Conservation (phyloP, 1,140 invertebrate species). For the Pygmarrhopalites habei region DNA sequence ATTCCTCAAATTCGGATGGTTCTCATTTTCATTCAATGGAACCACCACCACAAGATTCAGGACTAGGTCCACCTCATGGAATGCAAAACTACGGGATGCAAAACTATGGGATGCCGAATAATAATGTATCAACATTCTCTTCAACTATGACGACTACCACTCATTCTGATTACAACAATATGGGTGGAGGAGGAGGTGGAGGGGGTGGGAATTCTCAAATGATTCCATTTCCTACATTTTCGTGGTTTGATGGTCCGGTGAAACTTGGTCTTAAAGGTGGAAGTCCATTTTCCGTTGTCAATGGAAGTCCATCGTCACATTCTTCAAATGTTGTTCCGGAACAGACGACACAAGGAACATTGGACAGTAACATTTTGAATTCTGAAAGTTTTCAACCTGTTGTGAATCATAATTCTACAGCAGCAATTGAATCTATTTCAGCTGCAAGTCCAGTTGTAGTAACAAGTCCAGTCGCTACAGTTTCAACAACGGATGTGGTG, state of each 20-base stretch:
- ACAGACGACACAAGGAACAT: not conserved
- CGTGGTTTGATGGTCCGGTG: constrained; percentile 51
- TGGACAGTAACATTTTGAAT: not conserved
- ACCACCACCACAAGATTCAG: not conserved
- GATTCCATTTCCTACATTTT: constrained; percentile 46
- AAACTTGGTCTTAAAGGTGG: constrained; percentile 62
- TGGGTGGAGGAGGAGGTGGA: constrained; percentile 46
- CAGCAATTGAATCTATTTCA: no score
- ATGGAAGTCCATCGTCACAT: constrained; percentile 18
- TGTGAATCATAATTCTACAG: no score
- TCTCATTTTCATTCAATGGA: constrained; percentile 10
- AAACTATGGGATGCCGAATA: no score
- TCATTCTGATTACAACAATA: constrained; percentile 42
- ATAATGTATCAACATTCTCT: constrained; percentile 4
- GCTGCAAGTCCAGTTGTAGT: no score
- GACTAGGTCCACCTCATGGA: constrained; percentile 3
- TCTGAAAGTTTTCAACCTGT: not conserved
- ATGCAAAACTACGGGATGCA: constrained; percentile 13
- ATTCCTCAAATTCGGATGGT: constrained; percentile 9
- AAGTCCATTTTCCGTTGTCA: constrained; percentile 52
- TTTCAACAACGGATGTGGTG: no score
- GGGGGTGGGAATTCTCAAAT: constrained; percentile 49
- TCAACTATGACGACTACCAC: not conserved
- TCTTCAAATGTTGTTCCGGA: constrained; percentile 7
- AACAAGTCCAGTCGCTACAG: no score